Base-by-base conservation (phyloP, 2,888 invertebrate species). In the Dendrolimus houi region DNA sequence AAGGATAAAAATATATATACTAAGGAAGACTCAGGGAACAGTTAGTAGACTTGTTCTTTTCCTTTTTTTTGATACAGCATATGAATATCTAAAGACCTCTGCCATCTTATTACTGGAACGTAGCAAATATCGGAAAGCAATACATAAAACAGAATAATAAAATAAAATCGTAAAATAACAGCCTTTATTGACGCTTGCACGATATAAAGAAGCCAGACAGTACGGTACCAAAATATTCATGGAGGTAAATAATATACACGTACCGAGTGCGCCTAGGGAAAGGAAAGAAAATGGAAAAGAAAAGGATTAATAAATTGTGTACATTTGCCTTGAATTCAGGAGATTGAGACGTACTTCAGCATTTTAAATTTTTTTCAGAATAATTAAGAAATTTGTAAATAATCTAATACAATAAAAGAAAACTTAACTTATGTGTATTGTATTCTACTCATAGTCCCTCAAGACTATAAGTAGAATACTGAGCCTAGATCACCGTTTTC, bases 201-300 rank as follows among this genome's bases (percentile, higher is more conserved):
- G 9, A 12, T 47, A 47, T 29, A 29, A 29, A 47, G 3, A 47
- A 47, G 47, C 12, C 47, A 47, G 47, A 47, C 47, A 12, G 47
- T 47, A 14, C 12, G 13, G 54, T 17, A 12, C 40, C 17, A 54
- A 17, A 29, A 17, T 54, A 10, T 54, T 62, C 29, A 55, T 13
- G 13, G 41, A 55, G 42, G 13, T 42, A 57, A 58, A 60, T 57
- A 41, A 41, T 41, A 41, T 13, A 41, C 8, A 41, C 41, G 41
- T 55, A 41, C 40, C 10, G 41, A 41, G 55, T 42, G 12, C 47
- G 47, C 47, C 47, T 29, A 3, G 29, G 29, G 47, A 9, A 1
- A 9, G 2, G 47, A 47, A 47, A 47, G 12, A 47, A 12, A 47
- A 47, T 47, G 12, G 9, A 12, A 47, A 12, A 47, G 47, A 47